phyloP scores from a whole-genome alignment of 30 jellyfish, hydroid and myxozoan species.

The Catostylus mosaicus region DNA sequence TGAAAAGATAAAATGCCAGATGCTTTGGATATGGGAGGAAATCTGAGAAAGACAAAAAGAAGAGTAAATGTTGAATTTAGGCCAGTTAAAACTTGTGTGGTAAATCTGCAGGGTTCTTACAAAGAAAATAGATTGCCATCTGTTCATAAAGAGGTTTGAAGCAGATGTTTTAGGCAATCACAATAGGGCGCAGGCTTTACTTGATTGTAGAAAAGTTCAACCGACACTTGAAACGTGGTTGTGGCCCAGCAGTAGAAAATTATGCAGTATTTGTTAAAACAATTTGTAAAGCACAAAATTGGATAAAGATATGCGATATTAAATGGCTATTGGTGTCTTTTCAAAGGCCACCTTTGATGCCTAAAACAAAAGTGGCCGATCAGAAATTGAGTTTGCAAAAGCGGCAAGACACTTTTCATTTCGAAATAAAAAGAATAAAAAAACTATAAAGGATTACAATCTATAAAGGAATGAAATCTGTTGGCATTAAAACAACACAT shows the following conservation, averaged over 20 bases:
- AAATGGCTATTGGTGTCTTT: slow-evolving; percentile 1
- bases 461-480: too few relatives aligned
- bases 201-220: neutral
- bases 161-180: slow-evolving; percentile 12
- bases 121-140: neutral
- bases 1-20: neutral
- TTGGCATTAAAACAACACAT: too few relatives aligned
- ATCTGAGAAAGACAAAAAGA: neutral
- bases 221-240: neutral
- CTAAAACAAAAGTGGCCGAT: neutral
- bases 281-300: slow-evolving; percentile 12
- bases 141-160: neutral
- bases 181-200: slow-evolving; percentile 11
- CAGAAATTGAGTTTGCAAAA: neutral
- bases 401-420: neutral
- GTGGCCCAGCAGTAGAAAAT: slow-evolving; percentile 26
- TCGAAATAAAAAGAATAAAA: neutral
- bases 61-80: neutral
- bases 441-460: too few relatives aligned
- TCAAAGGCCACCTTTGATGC: slow-evolving; percentile 3
- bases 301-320: neutral
- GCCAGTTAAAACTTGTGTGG: neutral
- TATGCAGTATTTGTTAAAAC: neutral
- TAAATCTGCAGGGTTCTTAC: neutral
- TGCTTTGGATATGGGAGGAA: neutral